Evolutionary conservation across 2,797 vertebrate species (phyloP).

Genomic region (Zalophus californianus): DNA sequence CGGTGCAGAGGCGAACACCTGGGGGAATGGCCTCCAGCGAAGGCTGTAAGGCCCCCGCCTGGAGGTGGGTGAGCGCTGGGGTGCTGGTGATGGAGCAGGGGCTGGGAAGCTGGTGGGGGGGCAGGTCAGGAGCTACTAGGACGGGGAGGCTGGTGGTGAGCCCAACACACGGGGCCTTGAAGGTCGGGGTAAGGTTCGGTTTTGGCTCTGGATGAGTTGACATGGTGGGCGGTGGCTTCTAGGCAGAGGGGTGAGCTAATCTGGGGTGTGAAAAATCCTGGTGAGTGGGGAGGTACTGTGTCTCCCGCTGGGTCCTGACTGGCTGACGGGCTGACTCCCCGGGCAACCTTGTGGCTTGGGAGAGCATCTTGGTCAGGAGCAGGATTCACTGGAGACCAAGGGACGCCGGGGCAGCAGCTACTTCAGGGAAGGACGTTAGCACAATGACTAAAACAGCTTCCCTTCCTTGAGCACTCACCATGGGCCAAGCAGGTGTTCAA

Average conservation of each 20-base stretch:
- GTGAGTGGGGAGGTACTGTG: rapidly evolving
- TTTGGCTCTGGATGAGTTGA: not conserved
- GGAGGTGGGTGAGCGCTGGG: rapidly evolving
- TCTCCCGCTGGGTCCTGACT: not conserved
- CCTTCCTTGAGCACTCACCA: rapidly evolving
- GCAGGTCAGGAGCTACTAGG: not conserved
- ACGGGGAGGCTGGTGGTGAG: not conserved
- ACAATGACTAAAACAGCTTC: too few species aligned
- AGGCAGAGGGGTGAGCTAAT: not conserved
- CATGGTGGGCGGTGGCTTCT: rapidly evolving
- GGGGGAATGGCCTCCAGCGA: not conserved
- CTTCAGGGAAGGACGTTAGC: not conserved
- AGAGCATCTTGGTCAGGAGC: too few species aligned
- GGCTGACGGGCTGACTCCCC: not conserved
- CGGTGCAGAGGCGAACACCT: rapidly evolving
- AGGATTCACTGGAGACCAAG: not conserved
- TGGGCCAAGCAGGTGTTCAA: rapidly evolving
- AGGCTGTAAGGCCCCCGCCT: not conserved
- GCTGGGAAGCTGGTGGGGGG: not conserved
- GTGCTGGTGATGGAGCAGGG: not conserved
- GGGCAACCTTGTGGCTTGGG: rapidly evolving
- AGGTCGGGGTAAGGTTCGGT: not conserved
- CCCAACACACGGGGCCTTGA: not conserved
- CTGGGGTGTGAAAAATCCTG: not conserved
- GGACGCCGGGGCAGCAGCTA: not conserved